phyloP scores from a whole-genome alignment of 2,888 invertebrate species.

The Mongoloraphidia duomilia region DNA sequence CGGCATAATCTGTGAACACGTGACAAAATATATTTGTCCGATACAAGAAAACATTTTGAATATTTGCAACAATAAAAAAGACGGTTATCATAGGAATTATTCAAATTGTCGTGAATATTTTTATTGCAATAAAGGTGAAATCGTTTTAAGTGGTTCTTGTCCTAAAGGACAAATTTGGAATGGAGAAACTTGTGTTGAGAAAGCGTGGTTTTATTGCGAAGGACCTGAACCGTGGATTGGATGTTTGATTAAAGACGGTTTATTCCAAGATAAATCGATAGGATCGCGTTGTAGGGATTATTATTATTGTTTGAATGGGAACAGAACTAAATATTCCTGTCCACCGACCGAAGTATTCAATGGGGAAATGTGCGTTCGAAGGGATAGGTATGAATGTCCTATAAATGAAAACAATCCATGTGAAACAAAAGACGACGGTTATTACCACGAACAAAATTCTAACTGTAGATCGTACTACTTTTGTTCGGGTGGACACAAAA shows the following conservation, averaged over 20 bases:
- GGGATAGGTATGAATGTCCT: slow-evolving; percentile 31
- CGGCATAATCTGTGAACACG: slow-evolving; percentile 1
- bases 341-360: slow-evolving; percentile 31
- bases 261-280: slow-evolving; percentile 31
- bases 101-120: slow-evolving; percentile 35
- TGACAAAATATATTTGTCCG: slow-evolving; percentile 2
- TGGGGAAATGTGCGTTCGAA: slow-evolving; percentile 31
- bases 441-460: slow-evolving; percentile 31
- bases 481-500: slow-evolving; percentile 39
- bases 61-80: slow-evolving; percentile 2
- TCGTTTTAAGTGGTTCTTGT: slow-evolving; percentile 33
- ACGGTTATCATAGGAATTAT: slow-evolving; percentile 29
- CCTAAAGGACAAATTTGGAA: slow-evolving; percentile 34
- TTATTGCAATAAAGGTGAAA: slow-evolving; percentile 34
- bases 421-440: slow-evolving; percentile 36
- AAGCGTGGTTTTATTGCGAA: slow-evolving; percentile 16
- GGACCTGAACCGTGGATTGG: slow-evolving; percentile 15
- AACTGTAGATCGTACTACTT: slow-evolving; percentile 45
- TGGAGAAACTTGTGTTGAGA: slow-evolving; percentile 29
- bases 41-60: not conserved
- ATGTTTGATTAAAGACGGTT: slow-evolving; percentile 20
- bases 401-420: slow-evolving; percentile 37
- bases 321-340: slow-evolving; percentile 31
- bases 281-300: slow-evolving; percentile 37
- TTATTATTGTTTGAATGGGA: slow-evolving; percentile 33